phyloP scores from a whole-genome alignment of 2,113 vertebrate genomes.

The Enhydra lutris region DNA sequence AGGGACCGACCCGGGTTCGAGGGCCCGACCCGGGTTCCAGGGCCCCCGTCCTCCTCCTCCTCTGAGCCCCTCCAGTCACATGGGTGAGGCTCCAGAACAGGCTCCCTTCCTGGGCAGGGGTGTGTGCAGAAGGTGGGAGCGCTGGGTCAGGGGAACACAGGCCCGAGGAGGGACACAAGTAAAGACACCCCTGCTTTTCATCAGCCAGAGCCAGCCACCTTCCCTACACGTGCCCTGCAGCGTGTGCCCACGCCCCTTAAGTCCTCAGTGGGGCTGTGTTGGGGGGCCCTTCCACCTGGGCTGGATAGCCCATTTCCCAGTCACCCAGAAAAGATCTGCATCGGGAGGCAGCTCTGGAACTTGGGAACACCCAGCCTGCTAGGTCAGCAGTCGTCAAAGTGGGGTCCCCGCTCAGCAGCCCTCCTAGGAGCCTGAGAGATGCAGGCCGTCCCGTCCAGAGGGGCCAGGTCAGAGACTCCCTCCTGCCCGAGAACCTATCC shows the following conservation, averaged over 20 bases:
- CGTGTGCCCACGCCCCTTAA: not conserved
- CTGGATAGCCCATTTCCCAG: not conserved
- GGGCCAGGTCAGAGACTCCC: not conserved
- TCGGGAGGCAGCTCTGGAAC: too few species aligned
- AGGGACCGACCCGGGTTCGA: not conserved
- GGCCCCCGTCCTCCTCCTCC: not conserved
- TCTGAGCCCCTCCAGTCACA: not conserved
- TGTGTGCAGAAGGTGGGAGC: not conserved
- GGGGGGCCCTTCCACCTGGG: too few species aligned
- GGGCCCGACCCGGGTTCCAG: not conserved
- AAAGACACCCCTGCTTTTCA: not conserved
- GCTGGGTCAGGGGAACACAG: not conserved
- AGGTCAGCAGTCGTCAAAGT: not conserved
- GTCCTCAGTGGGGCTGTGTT: not conserved
- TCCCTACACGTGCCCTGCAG: not conserved
- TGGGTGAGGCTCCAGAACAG: not conserved
- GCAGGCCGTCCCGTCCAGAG: accelerated
- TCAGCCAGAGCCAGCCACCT: not conserved
- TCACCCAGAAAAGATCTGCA: not conserved
- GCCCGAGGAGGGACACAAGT: not conserved
- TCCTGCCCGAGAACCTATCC: not conserved
- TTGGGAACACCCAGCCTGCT: not conserved
- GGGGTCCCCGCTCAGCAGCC: not conserved
- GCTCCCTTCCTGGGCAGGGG: not conserved
- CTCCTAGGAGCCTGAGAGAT: not conserved